phyloP scores from a whole-genome alignment of 2,113 vertebrate species.

The Poecilia latipinna region DNA sequence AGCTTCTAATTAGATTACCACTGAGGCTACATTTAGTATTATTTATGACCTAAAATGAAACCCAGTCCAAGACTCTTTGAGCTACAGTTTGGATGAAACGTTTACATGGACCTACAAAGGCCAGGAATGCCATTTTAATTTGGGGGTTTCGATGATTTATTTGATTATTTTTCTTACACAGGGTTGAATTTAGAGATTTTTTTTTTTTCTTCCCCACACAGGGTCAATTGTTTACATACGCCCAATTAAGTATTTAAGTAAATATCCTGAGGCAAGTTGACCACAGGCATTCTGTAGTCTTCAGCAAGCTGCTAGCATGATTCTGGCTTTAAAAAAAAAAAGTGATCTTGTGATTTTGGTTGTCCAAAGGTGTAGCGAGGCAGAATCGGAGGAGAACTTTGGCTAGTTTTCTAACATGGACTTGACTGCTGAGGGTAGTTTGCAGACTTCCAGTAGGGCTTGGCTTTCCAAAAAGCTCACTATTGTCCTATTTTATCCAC shows the following conservation, averaged over 20 bases:
- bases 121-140: background rate
- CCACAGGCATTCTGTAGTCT: background rate
- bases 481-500: too few relatives aligned
- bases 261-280: background rate
- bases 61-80: conserved; percentile 26
- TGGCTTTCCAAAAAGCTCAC: too few relatives aligned
- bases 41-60: conserved; percentile 27
- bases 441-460: too few relatives aligned
- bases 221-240: background rate
- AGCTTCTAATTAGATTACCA: conserved; percentile 32
- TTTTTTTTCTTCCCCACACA: background rate
- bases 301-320: background rate
- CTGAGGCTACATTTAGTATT: conserved; percentile 33
- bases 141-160: background rate
- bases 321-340: background rate
- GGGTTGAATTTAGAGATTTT: too few relatives aligned
- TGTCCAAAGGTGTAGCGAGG: background rate
- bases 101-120: background rate
- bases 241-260: background rate
- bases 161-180: background rate
- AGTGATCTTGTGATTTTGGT: background rate
- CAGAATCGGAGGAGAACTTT: background rate
- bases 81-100: background rate
- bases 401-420: too few relatives aligned
- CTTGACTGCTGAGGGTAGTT: too few relatives aligned